A percentile compares a stretch with the other conserved stretches of the same genome.
phyloP scores from a whole-genome alignment of 1,140 invertebrate genomes.

The Dinothrombium tinctorium region DNA sequence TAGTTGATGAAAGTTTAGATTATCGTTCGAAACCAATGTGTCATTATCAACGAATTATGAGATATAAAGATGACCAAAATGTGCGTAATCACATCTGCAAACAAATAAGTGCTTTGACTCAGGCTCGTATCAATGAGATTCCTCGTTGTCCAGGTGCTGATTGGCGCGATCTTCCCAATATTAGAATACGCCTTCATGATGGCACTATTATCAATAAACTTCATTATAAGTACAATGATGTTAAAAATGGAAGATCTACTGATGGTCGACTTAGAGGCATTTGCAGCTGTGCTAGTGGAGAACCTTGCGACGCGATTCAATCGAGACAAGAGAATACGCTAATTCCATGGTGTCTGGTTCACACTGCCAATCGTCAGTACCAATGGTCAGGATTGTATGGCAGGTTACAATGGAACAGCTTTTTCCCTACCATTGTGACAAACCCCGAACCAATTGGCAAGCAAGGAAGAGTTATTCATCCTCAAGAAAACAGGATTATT shows the following conservation, averaged over 20 bases:
- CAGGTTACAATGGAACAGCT: slow-evolving; percentile 55
- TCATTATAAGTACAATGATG: slow-evolving; percentile 44
- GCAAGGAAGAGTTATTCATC: slow-evolving; percentile 57
- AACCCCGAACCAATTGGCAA: slow-evolving; percentile 78
- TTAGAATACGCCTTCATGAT: slow-evolving; percentile 39
- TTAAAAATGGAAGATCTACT: slow-evolving; percentile 34
- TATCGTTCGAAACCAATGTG: slow-evolving; percentile 39
- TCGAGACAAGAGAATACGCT: slow-evolving; percentile 60
- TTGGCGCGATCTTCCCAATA: slow-evolving; percentile 66
- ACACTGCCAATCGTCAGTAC: slow-evolving; percentile 62
- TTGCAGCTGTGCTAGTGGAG: slow-evolving; percentile 42
- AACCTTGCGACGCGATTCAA: slow-evolving; percentile 34
- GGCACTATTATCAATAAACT: slow-evolving; percentile 36
- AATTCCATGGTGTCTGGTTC: slow-evolving; percentile 71
- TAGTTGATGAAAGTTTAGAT: background rate
- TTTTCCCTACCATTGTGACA: slow-evolving; percentile 49
- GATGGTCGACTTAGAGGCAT: slow-evolving; percentile 42
- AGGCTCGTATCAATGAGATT: slow-evolving; percentile 48
- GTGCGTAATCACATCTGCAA: slow-evolving; percentile 60
- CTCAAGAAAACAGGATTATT: slow-evolving; percentile 50
- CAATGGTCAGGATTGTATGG: slow-evolving; percentile 56
- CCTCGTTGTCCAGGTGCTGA: slow-evolving; percentile 49
- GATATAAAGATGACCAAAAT: slow-evolving; percentile 21
- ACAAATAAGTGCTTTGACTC: slow-evolving; percentile 52
- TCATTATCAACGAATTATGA: slow-evolving; percentile 47